phyloP scores from a whole-genome alignment of 2,888 invertebrate genomes.

The Arenicola marina region DNA sequence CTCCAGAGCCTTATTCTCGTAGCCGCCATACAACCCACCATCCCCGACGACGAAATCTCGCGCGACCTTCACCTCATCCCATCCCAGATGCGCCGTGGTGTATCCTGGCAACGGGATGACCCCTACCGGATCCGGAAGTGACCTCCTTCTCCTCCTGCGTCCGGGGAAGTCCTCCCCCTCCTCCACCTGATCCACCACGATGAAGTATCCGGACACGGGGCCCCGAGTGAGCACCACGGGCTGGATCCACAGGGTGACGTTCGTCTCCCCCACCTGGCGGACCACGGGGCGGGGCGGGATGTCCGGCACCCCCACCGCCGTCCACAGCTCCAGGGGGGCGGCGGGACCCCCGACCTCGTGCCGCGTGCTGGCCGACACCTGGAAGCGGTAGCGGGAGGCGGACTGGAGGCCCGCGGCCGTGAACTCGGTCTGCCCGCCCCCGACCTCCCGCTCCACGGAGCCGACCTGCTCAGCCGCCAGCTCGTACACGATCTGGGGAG shows the following conservation, averaged over 20 bases:
- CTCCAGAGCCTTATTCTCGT: slow-evolving; percentile 76
- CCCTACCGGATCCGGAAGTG: slow-evolving; percentile 59
- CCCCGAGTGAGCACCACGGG: slow-evolving; percentile 77
- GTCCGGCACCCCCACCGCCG: slow-evolving; percentile 73
- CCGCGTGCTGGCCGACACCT: slow-evolving; percentile 22
- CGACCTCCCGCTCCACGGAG: no score
- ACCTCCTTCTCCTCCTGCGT: slow-evolving; percentile 14
- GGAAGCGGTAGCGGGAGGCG: slow-evolving; percentile 75
- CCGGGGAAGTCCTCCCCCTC: not conserved
- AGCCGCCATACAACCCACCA: slow-evolving; percentile 73
- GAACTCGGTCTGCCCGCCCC: not conserved
- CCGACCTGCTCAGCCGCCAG: no score
- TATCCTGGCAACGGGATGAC: slow-evolving; percentile 70
- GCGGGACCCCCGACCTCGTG: slow-evolving; percentile 67
- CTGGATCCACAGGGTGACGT: slow-evolving; percentile 72
- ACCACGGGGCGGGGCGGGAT: slow-evolving; percentile 72
- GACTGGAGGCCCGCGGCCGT: slow-evolving; percentile 69
- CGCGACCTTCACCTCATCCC: slow-evolving; percentile 61
- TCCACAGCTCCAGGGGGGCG: slow-evolving; percentile 69
- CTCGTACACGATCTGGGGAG: no score
- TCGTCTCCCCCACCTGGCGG: slow-evolving; percentile 67
- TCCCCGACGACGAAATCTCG: slow-evolving; percentile 78
- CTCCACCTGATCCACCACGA: slow-evolving; percentile 71
- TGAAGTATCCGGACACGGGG: slow-evolving; percentile 73
- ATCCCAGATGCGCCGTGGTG: slow-evolving; percentile 70